These are phyloP conservation scores for Cotesia chilonis DNA, from an alignment of 1,140 invertebrate genomes.

Conservation along the genomic window DNA sequence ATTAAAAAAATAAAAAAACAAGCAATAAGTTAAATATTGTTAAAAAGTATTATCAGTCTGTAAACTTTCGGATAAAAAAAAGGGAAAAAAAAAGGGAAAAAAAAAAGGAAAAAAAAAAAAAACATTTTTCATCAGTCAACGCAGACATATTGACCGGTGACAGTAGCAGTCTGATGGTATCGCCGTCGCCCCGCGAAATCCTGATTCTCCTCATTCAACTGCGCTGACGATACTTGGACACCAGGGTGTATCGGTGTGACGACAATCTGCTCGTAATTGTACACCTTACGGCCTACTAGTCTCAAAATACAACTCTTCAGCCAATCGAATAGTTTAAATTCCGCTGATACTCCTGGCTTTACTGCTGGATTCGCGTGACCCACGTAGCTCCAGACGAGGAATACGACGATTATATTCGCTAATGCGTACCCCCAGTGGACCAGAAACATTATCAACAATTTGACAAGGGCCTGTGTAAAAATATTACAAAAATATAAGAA, in stretches of 20 bases:
- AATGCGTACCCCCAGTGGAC: slow-evolving; percentile 93
- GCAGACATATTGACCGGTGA: slow-evolving; percentile 79
- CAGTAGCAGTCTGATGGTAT: slow-evolving; percentile 89
- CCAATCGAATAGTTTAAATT: slow-evolving; percentile 89
- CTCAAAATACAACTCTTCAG: slow-evolving; percentile 77
- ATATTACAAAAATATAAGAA: slow-evolving; percentile 23
- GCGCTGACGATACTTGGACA: slow-evolving; percentile 81
- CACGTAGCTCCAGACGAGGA: slow-evolving; percentile 92
- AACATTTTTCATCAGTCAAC: slow-evolving; percentile 59
- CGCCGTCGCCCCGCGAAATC: slow-evolving; percentile 90
- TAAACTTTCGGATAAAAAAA: neutral
- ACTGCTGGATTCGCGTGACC: slow-evolving; percentile 93
- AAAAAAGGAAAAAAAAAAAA: neutral
- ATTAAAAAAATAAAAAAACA: too few species aligned
- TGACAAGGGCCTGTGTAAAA: slow-evolving; percentile 81
- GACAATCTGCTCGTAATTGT: slow-evolving; percentile 89
- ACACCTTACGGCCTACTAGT: slow-evolving; percentile 79
- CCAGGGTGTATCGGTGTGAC: slow-evolving; percentile 86
- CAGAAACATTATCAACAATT: slow-evolving; percentile 89
- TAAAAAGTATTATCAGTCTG: too few species aligned
- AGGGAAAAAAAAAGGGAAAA: neutral
- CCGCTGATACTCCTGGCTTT: slow-evolving; percentile 87
- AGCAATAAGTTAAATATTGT: too few species aligned
- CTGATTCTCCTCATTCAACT: slow-evolving; percentile 93
- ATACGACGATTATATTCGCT: slow-evolving; percentile 80